Conservation (phyloP, 2,113 vertebrate species). For the Urocolius indicus region DNA sequence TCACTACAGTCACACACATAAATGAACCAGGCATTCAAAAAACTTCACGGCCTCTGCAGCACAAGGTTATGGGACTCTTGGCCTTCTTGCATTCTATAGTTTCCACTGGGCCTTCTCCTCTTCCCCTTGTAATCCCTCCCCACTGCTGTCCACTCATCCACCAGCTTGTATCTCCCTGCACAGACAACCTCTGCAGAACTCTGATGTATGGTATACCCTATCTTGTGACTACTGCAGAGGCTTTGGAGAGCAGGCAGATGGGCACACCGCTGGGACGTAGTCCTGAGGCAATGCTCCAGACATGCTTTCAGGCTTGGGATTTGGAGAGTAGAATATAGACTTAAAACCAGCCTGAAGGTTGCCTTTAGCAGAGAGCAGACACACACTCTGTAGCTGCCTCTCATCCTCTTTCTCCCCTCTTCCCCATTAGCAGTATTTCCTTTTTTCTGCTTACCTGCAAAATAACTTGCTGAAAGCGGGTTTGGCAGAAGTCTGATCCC, state of each 20-base stretch:
- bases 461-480: not conserved
- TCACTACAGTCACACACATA: not conserved
- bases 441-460: not conserved
- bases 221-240: not conserved
- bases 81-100: not conserved
- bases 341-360: not conserved
- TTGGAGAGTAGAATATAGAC: not conserved
- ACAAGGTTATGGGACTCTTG: not conserved
- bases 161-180: not conserved
- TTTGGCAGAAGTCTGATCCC: not conserved
- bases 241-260: not conserved
- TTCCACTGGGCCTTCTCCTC: not conserved
- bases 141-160: not conserved
- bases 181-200: not conserved
- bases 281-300: not conserved
- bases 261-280: fast-evolving
- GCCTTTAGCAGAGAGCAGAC: not conserved
- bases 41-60: not conserved
- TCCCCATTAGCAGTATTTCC: not conserved
- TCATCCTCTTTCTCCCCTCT: not conserved
- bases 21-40: not conserved
- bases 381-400: not conserved
- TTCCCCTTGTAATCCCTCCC: not conserved
- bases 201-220: not conserved
- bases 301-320: not conserved